These are phyloP conservation scores for Tenualosa ilisha DNA, from an alignment of 2,797 vertebrate species.

Conservation along the genomic window DNA sequence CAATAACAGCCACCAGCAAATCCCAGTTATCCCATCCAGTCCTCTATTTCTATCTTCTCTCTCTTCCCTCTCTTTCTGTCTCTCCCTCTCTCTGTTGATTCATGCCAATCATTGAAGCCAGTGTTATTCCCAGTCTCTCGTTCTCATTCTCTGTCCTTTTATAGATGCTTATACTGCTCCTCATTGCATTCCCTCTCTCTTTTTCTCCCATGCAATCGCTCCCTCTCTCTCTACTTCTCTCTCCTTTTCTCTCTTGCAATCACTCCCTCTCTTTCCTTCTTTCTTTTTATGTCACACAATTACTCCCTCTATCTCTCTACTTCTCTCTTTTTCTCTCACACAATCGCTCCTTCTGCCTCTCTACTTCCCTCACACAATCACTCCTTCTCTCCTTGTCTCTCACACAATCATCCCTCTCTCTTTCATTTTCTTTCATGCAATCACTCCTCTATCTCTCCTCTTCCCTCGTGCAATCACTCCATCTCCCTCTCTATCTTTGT, in stretches of 20 bases:
- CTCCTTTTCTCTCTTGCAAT: not conserved
- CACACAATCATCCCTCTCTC: not conserved
- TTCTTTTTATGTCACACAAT: no score
- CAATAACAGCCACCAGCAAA: conserved; percentile 45
- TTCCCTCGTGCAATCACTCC: not conserved
- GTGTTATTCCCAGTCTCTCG: no score
- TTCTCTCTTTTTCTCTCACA: not conserved
- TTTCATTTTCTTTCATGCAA: not conserved
- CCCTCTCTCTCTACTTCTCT: not conserved
- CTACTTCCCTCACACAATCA: not conserved
- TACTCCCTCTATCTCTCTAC: not conserved
- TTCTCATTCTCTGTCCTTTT: not conserved
- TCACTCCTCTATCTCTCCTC: not conserved
- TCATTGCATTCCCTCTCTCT: not conserved
- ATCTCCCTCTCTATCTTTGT: not conserved
- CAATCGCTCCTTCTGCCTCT: not conserved
- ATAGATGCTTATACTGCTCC: no score
- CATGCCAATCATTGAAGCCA: no score
- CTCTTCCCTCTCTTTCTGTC: not conserved
- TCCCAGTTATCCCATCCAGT: not conserved
- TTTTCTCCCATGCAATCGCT: not conserved
- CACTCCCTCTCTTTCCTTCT: not conserved
- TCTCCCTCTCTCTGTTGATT: no score
- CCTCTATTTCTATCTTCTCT: conserved; percentile 19
- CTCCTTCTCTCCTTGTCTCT: not conserved